Conservation (phyloP, 1,140 invertebrate species). For the Apocrypta bakeri region DNA sequence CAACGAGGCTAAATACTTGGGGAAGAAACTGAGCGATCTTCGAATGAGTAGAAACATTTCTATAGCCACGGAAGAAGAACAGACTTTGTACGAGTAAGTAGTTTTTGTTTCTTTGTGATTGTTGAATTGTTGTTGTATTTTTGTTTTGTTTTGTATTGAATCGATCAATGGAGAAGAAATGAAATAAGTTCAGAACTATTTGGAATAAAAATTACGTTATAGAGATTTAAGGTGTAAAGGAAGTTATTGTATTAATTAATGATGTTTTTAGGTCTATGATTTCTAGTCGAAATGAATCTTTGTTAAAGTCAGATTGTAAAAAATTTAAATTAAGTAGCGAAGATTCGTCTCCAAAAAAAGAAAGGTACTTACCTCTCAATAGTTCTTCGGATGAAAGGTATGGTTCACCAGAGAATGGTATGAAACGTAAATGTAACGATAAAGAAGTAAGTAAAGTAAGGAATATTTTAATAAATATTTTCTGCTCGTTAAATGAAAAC, state of each 20-base stretch:
- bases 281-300: conserved; percentile 1
- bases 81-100: conserved; percentile 44
- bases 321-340: background rate
- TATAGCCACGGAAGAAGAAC: conserved; percentile 34
- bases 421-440: conserved; percentile 53
- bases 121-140: background rate
- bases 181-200: no score
- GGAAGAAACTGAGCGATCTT: conserved; percentile 51
- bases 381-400: conserved; percentile 26
- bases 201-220: background rate
- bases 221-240: no score
- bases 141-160: background rate
- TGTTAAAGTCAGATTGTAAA: background rate
- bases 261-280: background rate
- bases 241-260: no score
- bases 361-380: background rate
- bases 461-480: conserved; percentile 17
- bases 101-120: background rate
- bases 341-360: conserved; percentile 11
- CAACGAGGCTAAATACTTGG: conserved; percentile 44
- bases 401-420: conserved; percentile 41
- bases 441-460: conserved; percentile 55
- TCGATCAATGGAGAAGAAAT: no score
- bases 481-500: background rate
- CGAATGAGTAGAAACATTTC: conserved; percentile 41